A percentile compares a stretch with the other conserved stretches of the same genome.
These are phyloP conservation scores for Tetrax tetrax DNA, from an alignment of 2,113 vertebrate species.

Conservation along the genomic window DNA sequence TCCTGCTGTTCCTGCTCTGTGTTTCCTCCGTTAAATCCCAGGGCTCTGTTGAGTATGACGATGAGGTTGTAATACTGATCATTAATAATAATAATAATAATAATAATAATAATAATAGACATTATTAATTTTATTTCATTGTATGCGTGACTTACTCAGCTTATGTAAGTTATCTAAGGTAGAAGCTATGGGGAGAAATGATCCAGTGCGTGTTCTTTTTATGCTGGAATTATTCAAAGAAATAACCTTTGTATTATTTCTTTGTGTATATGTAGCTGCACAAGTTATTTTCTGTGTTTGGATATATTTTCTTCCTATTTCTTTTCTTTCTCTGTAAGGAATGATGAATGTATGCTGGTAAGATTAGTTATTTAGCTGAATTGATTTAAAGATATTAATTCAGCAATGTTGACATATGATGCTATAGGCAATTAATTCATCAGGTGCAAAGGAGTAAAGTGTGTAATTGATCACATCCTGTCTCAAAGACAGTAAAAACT, in stretches of 20 bases:
- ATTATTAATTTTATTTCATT: not conserved
- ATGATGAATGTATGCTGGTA: not conserved
- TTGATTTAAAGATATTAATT: not conserved
- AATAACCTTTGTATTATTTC: not conserved
- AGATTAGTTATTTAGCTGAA: conserved; percentile 1
- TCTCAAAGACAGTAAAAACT: not conserved
- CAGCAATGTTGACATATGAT: not conserved
- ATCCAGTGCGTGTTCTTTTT: not conserved
- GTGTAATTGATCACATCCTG: not conserved
- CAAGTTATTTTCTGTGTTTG: not conserved
- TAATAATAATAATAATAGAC: not conserved
- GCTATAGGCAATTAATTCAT: not conserved
- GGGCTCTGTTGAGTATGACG: not conserved
- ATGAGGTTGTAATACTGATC: conserved; percentile 37
- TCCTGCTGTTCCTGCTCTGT: conserved; percentile 74
- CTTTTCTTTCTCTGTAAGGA: not conserved
- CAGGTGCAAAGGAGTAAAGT: not conserved
- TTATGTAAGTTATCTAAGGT: not conserved
- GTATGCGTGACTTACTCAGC: not conserved
- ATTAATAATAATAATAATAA: not conserved
- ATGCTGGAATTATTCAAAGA: not conserved
- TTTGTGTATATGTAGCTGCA: not conserved
- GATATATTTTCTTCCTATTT: conserved; percentile 12
- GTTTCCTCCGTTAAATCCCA: conserved; percentile 33
- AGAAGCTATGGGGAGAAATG: not conserved